Conservation (phyloP, 2,888 invertebrate genomes). For the Cryptops parisi region DNA sequence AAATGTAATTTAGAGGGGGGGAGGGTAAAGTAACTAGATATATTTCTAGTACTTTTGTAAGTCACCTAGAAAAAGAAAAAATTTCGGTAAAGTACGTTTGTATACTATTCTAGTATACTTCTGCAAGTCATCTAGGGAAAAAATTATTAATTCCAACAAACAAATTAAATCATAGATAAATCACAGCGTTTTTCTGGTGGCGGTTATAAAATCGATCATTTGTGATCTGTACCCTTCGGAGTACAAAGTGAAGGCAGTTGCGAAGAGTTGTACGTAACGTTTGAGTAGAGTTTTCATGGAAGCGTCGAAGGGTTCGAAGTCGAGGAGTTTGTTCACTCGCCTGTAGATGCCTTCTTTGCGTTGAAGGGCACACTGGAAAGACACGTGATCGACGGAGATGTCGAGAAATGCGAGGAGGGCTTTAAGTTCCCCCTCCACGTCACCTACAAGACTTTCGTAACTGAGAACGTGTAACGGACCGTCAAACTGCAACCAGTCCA, state of each 20-base stretch:
- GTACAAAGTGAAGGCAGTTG: constrained; percentile 1
- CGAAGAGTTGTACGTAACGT: background rate
- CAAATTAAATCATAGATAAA: too few relatives aligned
- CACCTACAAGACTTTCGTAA: constrained; percentile 48
- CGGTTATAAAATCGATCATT: constrained; percentile 10
- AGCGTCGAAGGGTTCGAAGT: constrained; percentile 47
- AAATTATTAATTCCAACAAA: too few relatives aligned
- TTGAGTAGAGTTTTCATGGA: constrained; percentile 1
- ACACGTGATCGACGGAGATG: constrained; percentile 25
- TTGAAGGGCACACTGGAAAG: constrained; percentile 43
- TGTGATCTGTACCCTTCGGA: background rate
- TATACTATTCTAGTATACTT: too few relatives aligned
- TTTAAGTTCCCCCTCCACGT: constrained; percentile 36
- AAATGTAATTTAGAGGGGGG: too few relatives aligned
- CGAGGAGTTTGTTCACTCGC: constrained; percentile 45
- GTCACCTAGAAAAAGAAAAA: too few relatives aligned
- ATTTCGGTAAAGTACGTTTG: too few relatives aligned
- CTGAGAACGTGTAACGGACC: constrained; percentile 53
- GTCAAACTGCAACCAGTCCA: constrained; percentile 54
- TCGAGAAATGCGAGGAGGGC: constrained; percentile 35
- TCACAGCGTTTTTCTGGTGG: too few relatives aligned
- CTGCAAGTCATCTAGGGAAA: too few relatives aligned
- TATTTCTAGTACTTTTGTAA: too few relatives aligned
- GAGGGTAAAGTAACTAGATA: too few relatives aligned
- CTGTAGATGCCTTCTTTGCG: constrained; percentile 57